Percentiles rank a stretch among this genome's conserved stretches.
Conservation (phyloP, 2,797 vertebrate species). For the Trachops cirrhosus region DNA sequence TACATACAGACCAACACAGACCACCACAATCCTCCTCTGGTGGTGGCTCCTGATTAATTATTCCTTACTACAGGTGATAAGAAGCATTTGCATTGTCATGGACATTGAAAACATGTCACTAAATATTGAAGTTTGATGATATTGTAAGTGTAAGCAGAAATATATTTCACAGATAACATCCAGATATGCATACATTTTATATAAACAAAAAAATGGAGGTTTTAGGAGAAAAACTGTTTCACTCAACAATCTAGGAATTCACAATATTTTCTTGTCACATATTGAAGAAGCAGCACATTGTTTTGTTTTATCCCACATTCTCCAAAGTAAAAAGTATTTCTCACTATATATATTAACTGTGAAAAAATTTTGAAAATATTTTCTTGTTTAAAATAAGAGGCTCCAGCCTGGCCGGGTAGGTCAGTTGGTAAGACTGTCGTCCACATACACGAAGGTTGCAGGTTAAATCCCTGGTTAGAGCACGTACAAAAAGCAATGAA, state of each 20-base stretch:
- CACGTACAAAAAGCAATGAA: background rate
- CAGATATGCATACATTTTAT: slow-evolving; percentile 7
- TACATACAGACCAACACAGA: slow-evolving; percentile 76
- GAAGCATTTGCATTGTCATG: slow-evolving; percentile 5
- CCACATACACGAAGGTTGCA: background rate
- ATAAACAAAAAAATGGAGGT: background rate
- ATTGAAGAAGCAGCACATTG: slow-evolving; percentile 13
- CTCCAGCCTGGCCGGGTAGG: background rate
- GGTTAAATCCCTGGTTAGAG: background rate
- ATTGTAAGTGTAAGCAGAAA: slow-evolving; percentile 31
- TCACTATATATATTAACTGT: slow-evolving; percentile 43
- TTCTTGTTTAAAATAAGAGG: slow-evolving; percentile 61
- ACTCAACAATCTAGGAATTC: slow-evolving; percentile 15
- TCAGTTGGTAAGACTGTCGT: background rate
- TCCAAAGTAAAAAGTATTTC: slow-evolving; percentile 64
- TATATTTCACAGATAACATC: background rate
- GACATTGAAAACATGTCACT: slow-evolving; percentile 37
- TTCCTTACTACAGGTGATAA: slow-evolving; percentile 29
- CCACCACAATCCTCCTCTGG: slow-evolving; percentile 65
- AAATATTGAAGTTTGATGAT: slow-evolving; percentile 34
- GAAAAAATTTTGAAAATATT: slow-evolving; percentile 48
- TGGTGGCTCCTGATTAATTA: slow-evolving; percentile 62
- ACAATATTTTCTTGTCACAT: background rate
- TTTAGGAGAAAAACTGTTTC: slow-evolving; percentile 37
- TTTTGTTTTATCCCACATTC: slow-evolving; percentile 62